These are phyloP conservation scores for Zaprionus lineosus DNA, from an alignment of 2,888 invertebrate genomes.

Conservation along the genomic window DNA sequence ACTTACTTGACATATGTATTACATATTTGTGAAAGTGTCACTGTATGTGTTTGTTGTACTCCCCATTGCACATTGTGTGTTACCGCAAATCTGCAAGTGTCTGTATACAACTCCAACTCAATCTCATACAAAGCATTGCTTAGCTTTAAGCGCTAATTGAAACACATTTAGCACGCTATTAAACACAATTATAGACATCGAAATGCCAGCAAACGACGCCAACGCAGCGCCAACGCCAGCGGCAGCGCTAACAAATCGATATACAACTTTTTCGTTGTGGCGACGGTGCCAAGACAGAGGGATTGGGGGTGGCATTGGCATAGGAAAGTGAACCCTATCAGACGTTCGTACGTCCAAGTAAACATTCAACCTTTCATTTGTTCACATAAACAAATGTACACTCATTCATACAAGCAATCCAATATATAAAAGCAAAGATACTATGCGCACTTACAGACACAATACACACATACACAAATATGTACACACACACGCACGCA, in stretches of 20 bases:
- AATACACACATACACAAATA: slow-evolving; percentile 3
- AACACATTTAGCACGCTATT: slow-evolving; percentile 74
- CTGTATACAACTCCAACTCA: slow-evolving; percentile 12
- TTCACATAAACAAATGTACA: too few species aligned
- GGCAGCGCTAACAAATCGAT: slow-evolving; percentile 68
- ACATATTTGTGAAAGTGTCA: background rate
- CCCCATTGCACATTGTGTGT: too few species aligned
- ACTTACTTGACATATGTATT: slow-evolving; percentile 30
- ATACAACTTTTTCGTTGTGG: slow-evolving; percentile 30
- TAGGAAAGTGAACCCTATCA: too few species aligned
- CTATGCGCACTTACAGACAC: too few species aligned
- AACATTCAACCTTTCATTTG: too few species aligned
- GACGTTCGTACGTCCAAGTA: too few species aligned
- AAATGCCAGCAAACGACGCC: slow-evolving; percentile 38
- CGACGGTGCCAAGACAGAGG: background rate
- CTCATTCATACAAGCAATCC: slow-evolving; percentile 6
- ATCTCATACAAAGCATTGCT: slow-evolving; percentile 13
- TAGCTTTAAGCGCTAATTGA: slow-evolving; percentile 64
- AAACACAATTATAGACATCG: slow-evolving; percentile 66
- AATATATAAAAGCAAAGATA: slow-evolving; percentile 39
- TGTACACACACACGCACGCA: slow-evolving; percentile 5
- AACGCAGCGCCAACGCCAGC: slow-evolving; percentile 29
- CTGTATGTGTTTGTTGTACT: too few species aligned
- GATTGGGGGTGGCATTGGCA: slow-evolving; percentile 12
- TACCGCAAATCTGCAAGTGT: too few species aligned